Evolutionary conservation across 1,140 invertebrate species (phyloP), one percentile per base, ranked within the genome.

Genomic region (Philopotamus ludificatus): DNA sequence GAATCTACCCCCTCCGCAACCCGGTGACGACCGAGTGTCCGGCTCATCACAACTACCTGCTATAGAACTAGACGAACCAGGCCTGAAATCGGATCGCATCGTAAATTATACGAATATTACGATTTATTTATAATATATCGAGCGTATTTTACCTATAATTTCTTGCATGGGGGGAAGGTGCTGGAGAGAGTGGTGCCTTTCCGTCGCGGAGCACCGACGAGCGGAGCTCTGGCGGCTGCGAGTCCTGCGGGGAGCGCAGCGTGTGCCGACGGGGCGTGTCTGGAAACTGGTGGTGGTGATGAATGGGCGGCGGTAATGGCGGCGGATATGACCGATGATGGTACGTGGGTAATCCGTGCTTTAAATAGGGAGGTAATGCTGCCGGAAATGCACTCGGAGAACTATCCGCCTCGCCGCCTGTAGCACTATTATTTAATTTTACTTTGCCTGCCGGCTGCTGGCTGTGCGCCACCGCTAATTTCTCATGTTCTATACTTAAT

Each of bases 401-500:
- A 34, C 73, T 75, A 66, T 74, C 73, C 62, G 72, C 78, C 73
- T 73, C 77, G 9, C 61, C 60, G 25, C 58, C 50, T 1, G 49
- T 59, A 22, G 54, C 60, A 54, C 62, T 63, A 63, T 62, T 67
- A 54, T 74, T 73, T 68, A 72, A 60, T 65, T 75, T 77, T 70
- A 76, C 79, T 68, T 76, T 78, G 60, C 78, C 76, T 62, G 70
- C 70, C 41, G 73, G 74, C 39, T 79, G 76, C 60, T 87, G 85
- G 66, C 84, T 85, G 72, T 87, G 86, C 51, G 86, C 85, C 44
- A 86, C 85, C 23, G 87, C 87, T 73, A 89, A 72, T 71, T 88
- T 88, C 68, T 89, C 88, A 72, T 89, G 88, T 75, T 90, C 88
- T 71, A 90, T 88, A 73, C 88, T 90, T 71, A 91, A 75, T 60